A percentile compares a stretch with the other conserved stretches of the same genome.
These are phyloP conservation scores for Motacilla tschutschensis DNA, from an alignment of 2,113 vertebrate species.

Conservation along the genomic window DNA sequence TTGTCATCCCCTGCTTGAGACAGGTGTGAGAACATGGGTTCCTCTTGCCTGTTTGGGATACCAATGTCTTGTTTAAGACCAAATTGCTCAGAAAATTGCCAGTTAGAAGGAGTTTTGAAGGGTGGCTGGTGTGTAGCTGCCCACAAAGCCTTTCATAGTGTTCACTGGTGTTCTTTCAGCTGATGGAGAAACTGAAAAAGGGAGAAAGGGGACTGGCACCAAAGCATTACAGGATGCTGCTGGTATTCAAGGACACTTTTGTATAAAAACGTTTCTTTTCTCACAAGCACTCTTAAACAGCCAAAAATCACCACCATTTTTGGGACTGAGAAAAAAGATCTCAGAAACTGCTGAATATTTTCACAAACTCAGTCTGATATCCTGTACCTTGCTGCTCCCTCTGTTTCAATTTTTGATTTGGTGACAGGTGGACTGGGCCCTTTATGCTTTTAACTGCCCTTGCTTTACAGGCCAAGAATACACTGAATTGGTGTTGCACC, in stretches of 20 bases:
- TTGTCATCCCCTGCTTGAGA: not conserved
- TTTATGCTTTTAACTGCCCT: not conserved
- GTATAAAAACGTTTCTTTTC: not conserved
- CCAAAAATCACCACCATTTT: not conserved
- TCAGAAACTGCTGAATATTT: not conserved
- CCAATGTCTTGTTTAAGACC: not conserved
- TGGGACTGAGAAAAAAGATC: not conserved
- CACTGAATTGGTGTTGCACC: not conserved
- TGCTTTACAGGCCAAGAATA: not conserved
- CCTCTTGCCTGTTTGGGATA: not conserved
- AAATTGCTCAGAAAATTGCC: not conserved
- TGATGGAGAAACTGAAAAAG: not conserved
- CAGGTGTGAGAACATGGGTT: not conserved
- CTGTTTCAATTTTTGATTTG: not conserved
- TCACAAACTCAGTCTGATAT: not conserved
- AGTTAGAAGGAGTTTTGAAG: not conserved
- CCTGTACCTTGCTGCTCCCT: not conserved
- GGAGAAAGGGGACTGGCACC: not conserved
- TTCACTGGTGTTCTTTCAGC: not conserved
- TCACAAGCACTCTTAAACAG: not conserved
- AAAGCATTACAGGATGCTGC: not conserved
- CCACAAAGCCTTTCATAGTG: not conserved
- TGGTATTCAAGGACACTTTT: not conserved
- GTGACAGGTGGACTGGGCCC: not conserved
- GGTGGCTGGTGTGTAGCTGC: rapidly evolving